phyloP scores from a whole-genome alignment of 2,797 vertebrate species.

The Cryptoblepharus egeriae region DNA sequence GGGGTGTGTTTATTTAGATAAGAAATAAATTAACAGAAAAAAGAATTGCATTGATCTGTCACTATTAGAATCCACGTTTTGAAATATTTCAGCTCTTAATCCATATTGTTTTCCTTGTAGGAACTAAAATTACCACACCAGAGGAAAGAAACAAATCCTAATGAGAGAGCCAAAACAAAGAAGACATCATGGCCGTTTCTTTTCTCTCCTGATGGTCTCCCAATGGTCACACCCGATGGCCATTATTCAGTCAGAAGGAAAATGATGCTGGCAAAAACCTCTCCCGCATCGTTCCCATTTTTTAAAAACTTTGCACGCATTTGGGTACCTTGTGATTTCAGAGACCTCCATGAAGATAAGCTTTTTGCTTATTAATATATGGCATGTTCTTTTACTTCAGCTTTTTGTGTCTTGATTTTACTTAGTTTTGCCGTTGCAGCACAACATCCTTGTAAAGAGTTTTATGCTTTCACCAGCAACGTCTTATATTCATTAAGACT shows the following conservation, averaged over 20 bases:
- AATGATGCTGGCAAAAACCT: conserved; percentile 80
- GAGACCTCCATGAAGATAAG: conserved; percentile 79
- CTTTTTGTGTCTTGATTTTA: conserved; percentile 79
- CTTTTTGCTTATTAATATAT: conserved; percentile 79
- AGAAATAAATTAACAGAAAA: conserved; percentile 4
- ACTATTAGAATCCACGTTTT: conserved; percentile 40
- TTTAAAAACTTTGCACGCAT: conserved; percentile 83
- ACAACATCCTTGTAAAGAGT: conserved; percentile 73
- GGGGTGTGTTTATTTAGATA: conserved; percentile 28
- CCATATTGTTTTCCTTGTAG: conserved; percentile 71
- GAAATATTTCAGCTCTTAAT: conserved; percentile 29
- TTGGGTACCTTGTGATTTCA: conserved; percentile 84
- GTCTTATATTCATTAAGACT: conserved; percentile 79
- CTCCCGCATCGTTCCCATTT: conserved; percentile 73
- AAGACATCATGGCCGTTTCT: conserved; percentile 73
- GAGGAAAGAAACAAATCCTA: conserved; percentile 71
- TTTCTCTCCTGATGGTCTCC: too few relatives aligned
- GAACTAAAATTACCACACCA: conserved; percentile 74
- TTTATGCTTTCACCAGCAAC: conserved; percentile 79
- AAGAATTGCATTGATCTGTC: conserved; percentile 37
- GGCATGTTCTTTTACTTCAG: conserved; percentile 77
- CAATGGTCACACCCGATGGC: too few relatives aligned
- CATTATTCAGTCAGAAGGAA: conserved; percentile 78
- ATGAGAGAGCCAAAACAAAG: conserved; percentile 69
- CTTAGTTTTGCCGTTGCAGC: conserved; percentile 78